Conservation (phyloP, 2,888 invertebrate species). For the Vannuccia rotundouncinata region DNA sequence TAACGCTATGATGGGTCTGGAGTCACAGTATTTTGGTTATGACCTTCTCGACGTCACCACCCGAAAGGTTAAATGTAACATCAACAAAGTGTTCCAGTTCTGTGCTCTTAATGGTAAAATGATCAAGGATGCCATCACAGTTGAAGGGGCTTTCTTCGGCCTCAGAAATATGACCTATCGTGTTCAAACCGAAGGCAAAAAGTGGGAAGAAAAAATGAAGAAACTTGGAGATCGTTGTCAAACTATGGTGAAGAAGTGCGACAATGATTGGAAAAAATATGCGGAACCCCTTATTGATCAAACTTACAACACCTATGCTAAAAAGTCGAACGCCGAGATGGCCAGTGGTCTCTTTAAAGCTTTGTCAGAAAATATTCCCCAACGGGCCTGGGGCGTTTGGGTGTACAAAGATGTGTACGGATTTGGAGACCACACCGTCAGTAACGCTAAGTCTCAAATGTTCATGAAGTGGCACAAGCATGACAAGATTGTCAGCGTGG, state of each 20-base stretch:
- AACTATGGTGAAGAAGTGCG: background rate
- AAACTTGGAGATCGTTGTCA: slow-evolving; percentile 31
- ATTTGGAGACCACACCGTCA: background rate
- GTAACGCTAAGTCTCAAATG: background rate
- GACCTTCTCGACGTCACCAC: background rate
- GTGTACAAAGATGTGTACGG: background rate
- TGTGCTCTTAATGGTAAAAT: background rate
- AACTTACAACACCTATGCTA: background rate
- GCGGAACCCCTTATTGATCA: background rate
- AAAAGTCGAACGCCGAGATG: background rate
- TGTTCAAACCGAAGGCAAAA: background rate
- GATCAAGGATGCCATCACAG: background rate
- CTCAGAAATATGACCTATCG: background rate
- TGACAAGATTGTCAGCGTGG: background rate
- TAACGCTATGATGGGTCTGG: background rate
- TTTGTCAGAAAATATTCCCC: background rate
- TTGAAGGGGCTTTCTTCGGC: background rate
- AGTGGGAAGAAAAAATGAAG: slow-evolving; percentile 14
- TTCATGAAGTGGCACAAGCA: background rate
- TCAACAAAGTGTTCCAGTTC: background rate
- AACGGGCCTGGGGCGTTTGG: background rate
- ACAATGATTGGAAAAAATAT: background rate
- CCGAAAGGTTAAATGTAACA: background rate
- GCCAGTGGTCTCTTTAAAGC: background rate
- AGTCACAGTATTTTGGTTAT: background rate